These are phyloP conservation scores for Chironomus striatipennis DNA, from an alignment of 1,140 invertebrate genomes.

Conservation along the genomic window DNA sequence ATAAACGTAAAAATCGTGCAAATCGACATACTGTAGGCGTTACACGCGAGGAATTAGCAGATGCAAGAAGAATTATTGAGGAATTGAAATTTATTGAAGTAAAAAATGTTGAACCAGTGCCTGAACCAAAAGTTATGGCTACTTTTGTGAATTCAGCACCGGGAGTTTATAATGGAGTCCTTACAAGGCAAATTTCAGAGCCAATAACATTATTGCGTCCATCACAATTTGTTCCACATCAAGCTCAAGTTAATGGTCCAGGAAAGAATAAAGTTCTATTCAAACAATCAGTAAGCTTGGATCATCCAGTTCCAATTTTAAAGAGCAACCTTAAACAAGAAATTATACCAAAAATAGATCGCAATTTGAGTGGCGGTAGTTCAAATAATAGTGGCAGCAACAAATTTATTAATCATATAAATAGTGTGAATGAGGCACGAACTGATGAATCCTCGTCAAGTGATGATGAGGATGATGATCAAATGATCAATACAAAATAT, in stretches of 20 bases:
- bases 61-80: conserved; percentile 62
- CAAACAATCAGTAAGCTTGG: conserved; percentile 25
- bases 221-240: conserved; percentile 30
- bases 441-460: conserved; percentile 26
- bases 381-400: background rate
- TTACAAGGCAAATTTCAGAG: conserved; percentile 16
- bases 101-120: background rate
- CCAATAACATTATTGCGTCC: conserved; percentile 27
- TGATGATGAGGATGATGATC: conserved; percentile 35
- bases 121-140: conserved; percentile 25
- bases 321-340: conserved; percentile 32
- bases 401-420: background rate
- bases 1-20: conserved; percentile 42
- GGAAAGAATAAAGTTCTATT: conserved; percentile 25
- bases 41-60: conserved; percentile 64
- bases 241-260: conserved; percentile 34
- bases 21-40: conserved; percentile 72
- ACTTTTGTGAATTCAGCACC: conserved; percentile 26
- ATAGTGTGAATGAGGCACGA: background rate
- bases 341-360: conserved; percentile 29
- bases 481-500: conserved; percentile 27
- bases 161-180: conserved; percentile 25
- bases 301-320: conserved; percentile 28
- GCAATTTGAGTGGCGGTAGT: background rate
- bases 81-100: conserved; percentile 45